These are phyloP conservation scores for Drosophila bipectinata DNA, from an alignment of 1,140 invertebrate species.

Conservation along the genomic window DNA sequence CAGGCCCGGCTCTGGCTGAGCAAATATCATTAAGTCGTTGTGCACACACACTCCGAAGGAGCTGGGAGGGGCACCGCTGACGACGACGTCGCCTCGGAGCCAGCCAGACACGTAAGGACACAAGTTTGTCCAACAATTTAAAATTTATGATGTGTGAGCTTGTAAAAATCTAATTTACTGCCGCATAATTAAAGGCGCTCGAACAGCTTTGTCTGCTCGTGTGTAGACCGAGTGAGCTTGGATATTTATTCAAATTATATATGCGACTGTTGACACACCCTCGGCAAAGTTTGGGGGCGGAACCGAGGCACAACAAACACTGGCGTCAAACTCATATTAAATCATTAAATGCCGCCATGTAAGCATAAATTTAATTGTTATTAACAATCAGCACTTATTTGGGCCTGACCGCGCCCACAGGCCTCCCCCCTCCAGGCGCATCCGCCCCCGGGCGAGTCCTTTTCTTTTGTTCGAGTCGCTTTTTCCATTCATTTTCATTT, in stretches of 20 bases:
- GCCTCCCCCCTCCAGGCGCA: neutral
- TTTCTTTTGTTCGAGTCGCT: slow-evolving; percentile 61
- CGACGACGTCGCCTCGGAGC: neutral
- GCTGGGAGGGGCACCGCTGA: neutral
- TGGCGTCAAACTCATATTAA: slow-evolving; percentile 66
- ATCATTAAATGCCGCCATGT: slow-evolving; percentile 80
- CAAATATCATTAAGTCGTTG: slow-evolving; percentile 76
- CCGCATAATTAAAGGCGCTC: slow-evolving; percentile 71
- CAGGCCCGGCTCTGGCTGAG: slow-evolving; percentile 39
- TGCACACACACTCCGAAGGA: slow-evolving; percentile 34
- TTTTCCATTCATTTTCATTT: slow-evolving; percentile 80
- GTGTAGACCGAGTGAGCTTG: slow-evolving; percentile 17
- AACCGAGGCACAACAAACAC: slow-evolving; percentile 39
- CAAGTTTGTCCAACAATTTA: slow-evolving; percentile 68
- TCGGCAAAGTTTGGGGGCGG: slow-evolving; percentile 19
- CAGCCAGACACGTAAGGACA: slow-evolving; percentile 17
- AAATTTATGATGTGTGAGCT: slow-evolving; percentile 81
- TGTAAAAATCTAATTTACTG: slow-evolving; percentile 81
- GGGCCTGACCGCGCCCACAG: slow-evolving; percentile 5
- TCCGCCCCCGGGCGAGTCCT: slow-evolving; percentile 9
- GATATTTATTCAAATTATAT: slow-evolving; percentile 59
- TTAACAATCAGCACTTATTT: slow-evolving; percentile 79
- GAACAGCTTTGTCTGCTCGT: slow-evolving; percentile 21
- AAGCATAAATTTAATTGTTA: slow-evolving; percentile 82
- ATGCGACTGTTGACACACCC: slow-evolving; percentile 48